Conservation (phyloP, 2,113 vertebrate genomes). For the Gasterosteus aculeatus region DNA sequence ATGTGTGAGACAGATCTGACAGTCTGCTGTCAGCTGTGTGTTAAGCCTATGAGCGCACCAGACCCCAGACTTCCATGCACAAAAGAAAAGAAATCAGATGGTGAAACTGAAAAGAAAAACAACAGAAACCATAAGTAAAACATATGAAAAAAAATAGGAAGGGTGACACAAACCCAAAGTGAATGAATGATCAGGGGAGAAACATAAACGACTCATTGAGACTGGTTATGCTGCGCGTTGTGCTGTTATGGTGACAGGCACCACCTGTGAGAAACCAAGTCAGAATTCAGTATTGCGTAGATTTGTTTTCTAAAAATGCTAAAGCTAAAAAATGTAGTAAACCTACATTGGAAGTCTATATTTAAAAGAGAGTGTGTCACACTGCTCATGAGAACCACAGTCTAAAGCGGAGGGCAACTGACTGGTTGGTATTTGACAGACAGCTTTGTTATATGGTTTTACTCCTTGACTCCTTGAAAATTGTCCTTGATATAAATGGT, state of each 20-base stretch:
- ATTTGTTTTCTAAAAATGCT: too few species aligned
- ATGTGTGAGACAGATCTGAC: slow-evolving; percentile 31
- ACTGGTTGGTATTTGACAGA: too few species aligned
- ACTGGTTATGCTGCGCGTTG: neutral
- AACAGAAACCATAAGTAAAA: slow-evolving; percentile 44
- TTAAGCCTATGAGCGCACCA: slow-evolving; percentile 68
- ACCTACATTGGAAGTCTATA: too few species aligned
- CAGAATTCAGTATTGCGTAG: too few species aligned
- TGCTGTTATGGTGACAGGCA: neutral
- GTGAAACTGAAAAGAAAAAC: slow-evolving; percentile 64
- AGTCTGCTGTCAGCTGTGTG: slow-evolving; percentile 65
- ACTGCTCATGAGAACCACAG: too few species aligned
- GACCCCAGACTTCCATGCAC: slow-evolving; percentile 87
- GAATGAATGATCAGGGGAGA: neutral
- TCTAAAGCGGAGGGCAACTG: too few species aligned
- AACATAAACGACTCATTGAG: neutral
- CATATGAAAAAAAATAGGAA: slow-evolving; percentile 21
- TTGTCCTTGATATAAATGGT: neutral
- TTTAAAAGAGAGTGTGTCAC: too few species aligned
- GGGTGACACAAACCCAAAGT: slow-evolving; percentile 3
- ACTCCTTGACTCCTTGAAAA: neutral
- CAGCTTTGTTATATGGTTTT: too few species aligned
- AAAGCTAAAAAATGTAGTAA: too few species aligned
- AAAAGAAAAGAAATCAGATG: slow-evolving; percentile 85
- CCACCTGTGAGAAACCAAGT: too few species aligned